Evolutionary conservation across 1,140 invertebrate genomes (phyloP), one percentile per base, ranked within the genome.

Genomic region (Caenorhabditis latens): DNA sequence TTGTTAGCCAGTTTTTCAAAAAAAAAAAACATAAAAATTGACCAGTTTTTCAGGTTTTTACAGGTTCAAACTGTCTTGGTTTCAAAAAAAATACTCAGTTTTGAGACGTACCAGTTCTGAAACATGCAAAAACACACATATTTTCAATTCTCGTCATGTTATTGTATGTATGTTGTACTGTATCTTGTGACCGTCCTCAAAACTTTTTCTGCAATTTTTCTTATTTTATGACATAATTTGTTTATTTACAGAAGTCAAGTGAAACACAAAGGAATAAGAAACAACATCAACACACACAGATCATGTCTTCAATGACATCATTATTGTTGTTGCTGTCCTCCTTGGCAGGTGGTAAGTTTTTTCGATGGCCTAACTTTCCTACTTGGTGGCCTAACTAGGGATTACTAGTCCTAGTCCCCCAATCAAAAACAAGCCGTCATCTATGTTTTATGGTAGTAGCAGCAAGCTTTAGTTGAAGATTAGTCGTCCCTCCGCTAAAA

Each of bases 311-410:
- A 14, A 8, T 24, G 42, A 40, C 42, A 75, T n/a, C 67, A 75
- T 19, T 75, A 32, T 14, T 75, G 16, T 19, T 75, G 19, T 46
- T 75, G 13, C n/a, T 75, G 67, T 75, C 42, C 21, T 19, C 42
- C 0, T 11, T 57, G 40, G 48, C 82, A 57, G 82, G 53, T 7
- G 82, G 53, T 83, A 61, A 55, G 84, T 75, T 13, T 67, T 48
- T 67, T 40, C 14, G 57, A 32, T 58, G 57, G 57, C 19, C 58
- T 48, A 65, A 13, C 8, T 13, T 53, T 32, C 32, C 32, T n/a
- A n/a, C n/a, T n/a, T n/a, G n/a, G n/a, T n/a, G n/a, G n/a, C n/a
- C 32, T 2, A 32, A 32, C 65, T 32, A 24, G 50, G 53, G 63
- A 63, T 57, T 50, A 50, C 50, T 84, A 24, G 46, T 84, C n/a